These are phyloP conservation scores for Alitta virens DNA, from an alignment of 2,888 invertebrate genomes.

Conservation along the genomic window DNA sequence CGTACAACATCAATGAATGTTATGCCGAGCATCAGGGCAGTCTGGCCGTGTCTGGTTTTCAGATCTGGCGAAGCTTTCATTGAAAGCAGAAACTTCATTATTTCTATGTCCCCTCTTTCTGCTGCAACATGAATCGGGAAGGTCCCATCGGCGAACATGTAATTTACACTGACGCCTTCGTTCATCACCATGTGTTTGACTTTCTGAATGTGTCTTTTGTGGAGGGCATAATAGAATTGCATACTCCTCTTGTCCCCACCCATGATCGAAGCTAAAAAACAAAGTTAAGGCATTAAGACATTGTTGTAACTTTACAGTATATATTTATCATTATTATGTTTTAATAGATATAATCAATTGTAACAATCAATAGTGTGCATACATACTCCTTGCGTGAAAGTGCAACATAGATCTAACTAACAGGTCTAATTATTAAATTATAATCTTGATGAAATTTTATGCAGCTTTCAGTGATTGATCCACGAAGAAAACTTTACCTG, in stretches of 20 bases:
- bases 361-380: too few relatives aligned
- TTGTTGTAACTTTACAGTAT: too few relatives aligned
- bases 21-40: conserved; percentile 20
- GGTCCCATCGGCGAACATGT: conserved; percentile 20
- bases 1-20: conserved; percentile 8
- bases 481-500: too few relatives aligned
- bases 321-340: too few relatives aligned
- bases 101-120: conserved; percentile 16
- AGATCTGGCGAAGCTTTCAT: conserved; percentile 9
- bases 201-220: conserved; percentile 6
- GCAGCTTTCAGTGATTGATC: too few relatives aligned
- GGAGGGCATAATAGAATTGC: conserved; percentile 15
- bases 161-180: conserved; percentile 19
- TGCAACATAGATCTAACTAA: too few relatives aligned
- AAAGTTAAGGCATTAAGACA: too few relatives aligned
- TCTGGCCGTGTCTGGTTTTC: conserved; percentile 23
- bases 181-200: conserved; percentile 16
- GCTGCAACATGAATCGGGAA: conserved; percentile 23
- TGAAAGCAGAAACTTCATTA: conserved; percentile 16
- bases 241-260: conserved; percentile 8
- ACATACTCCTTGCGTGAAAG: too few relatives aligned
- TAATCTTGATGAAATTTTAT: too few relatives aligned
- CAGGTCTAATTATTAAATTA: too few relatives aligned
- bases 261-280: not conserved
- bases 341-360: too few relatives aligned